Base-by-base conservation (phyloP, 2,888 invertebrate genomes). In the Taphrorychus bicolor region DNA sequence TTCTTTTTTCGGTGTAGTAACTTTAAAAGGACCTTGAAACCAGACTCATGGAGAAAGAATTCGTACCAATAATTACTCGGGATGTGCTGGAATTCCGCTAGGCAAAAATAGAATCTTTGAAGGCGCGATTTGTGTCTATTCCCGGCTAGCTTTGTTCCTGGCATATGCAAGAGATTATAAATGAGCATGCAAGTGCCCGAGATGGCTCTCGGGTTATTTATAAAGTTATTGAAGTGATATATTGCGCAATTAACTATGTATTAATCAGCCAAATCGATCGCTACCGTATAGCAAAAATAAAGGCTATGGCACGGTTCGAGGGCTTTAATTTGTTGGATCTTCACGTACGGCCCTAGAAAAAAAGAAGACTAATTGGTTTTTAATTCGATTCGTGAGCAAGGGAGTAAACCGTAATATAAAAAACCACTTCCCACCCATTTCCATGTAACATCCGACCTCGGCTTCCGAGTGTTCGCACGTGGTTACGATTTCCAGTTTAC, bases 391-490 rank as follows among this genome's bases (percentile, higher is more conserved):
- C 69, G 69, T 69, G 69, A 66, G 40, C 59, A 41, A 61, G 62
- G 59, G 61, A 58, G 67, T 68, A 51, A 63, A 63, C 65, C 62
- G 57, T 49, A 65, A 60, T 56, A 59, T 64, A 60, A 69, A 51
- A 59, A 45, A 51, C 58, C 62, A 58, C 53, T 67, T 67, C 60
- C 69, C 64, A 64, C 64, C 64, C 60, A 64, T 65, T 64, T 69
- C 64, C 69, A 69, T 69, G 64, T 69, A 49, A 69, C 69, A 69
- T 69, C 69, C 69, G 69, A 69, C 69, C 57, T 56, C 57, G 63
- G 64, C 56, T 69, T 69, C 69, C 69, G 69, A 64, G 64, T 60
- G 60, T 60, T 60, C 40, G 69, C 64, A 64, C 64, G 69, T 68
- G 68, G 63, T 66, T 66, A 57, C 66, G 42, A 61, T 61, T 66